These are phyloP conservation scores for Microplitis manilae DNA, from an alignment of 2,888 invertebrate genomes.

Conservation along the genomic window DNA sequence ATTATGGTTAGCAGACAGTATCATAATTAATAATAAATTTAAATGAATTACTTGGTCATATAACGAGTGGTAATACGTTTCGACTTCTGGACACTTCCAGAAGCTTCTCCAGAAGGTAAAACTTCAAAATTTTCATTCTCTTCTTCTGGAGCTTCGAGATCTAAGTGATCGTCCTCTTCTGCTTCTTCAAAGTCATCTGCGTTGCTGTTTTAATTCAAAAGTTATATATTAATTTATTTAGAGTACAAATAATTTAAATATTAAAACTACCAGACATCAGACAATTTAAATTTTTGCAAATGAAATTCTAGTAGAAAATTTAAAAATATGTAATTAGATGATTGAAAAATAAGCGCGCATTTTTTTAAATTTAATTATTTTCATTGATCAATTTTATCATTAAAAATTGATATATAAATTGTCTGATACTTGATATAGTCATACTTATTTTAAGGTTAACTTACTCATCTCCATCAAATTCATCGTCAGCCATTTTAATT, in stretches of 20 bases:
- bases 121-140: constrained; percentile 91
- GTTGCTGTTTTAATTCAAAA: constrained; percentile 72
- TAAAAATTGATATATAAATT: no score
- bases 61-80: constrained; percentile 97
- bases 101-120: constrained; percentile 84
- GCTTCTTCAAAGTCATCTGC: constrained; percentile 91
- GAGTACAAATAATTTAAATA: not conserved
- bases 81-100: constrained; percentile 86
- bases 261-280: not conserved
- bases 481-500: constrained; percentile 85
- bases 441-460: constrained; percentile 61
- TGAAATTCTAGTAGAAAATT: no score
- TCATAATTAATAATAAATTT: constrained; percentile 41
- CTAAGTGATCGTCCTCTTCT: constrained; percentile 90
- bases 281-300: not conserved
- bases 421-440: no score
- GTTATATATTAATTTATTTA: constrained; percentile 24
- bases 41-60: constrained; percentile 90
- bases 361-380: no score
- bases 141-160: constrained; percentile 89
- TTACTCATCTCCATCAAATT: constrained; percentile 87
- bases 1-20: no score
- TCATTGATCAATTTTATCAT: no score
- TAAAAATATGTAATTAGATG: no score
- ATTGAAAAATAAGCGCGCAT: no score